phyloP scores from a whole-genome alignment of 2,113 vertebrate species.

The Hippopotamus amphibius region DNA sequence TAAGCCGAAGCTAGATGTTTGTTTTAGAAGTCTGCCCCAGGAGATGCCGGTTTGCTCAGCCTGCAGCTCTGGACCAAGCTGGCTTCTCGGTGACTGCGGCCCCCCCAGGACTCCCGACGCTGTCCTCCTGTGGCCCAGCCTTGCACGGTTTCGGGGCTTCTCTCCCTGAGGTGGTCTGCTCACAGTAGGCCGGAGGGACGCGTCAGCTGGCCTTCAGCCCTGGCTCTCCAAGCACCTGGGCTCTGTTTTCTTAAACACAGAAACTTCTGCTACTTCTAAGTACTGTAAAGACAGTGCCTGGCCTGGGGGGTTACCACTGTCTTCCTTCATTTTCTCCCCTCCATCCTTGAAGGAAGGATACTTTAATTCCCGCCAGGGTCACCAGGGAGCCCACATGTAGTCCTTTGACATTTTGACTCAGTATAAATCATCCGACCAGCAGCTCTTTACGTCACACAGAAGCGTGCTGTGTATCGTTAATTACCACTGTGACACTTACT shows the following conservation, averaged over 20 bases:
- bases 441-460: not conserved
- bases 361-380: not conserved
- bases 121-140: not conserved
- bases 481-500: not conserved
- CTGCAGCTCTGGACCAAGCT: not conserved
- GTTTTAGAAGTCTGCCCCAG: not conserved
- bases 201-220: too few relatives aligned
- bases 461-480: not conserved
- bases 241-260: not conserved
- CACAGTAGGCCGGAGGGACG: too few relatives aligned
- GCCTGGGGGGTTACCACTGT: not conserved
- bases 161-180: too few relatives aligned
- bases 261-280: not conserved
- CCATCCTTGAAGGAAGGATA: not conserved
- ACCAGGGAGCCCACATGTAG: not conserved
- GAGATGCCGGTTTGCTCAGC: not conserved
- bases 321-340: not conserved
- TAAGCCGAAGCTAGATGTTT: not conserved
- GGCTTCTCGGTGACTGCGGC: not conserved
- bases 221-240: too few relatives aligned
- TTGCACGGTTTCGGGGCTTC: too few relatives aligned
- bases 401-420: not conserved
- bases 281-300: not conserved
- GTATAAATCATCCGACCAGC: not conserved
- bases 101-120: accelerated